These are phyloP conservation scores for Tapirus terrestris DNA, from an alignment of 2,113 vertebrate genomes.

Conservation along the genomic window DNA sequence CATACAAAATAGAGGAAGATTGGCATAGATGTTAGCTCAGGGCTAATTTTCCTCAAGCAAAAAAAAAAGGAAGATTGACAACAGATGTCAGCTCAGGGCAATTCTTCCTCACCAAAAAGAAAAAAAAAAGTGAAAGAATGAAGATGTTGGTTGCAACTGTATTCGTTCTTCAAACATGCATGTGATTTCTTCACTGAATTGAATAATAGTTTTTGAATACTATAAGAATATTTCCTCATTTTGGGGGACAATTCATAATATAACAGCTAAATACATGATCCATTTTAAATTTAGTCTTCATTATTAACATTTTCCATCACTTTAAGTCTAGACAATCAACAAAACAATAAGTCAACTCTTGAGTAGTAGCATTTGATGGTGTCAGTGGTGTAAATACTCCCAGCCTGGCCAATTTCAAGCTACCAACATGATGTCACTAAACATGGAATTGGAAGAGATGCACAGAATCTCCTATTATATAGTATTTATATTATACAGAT, in stretches of 20 bases:
- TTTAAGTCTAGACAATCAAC: not conserved
- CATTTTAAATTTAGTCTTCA: conserved; percentile 19
- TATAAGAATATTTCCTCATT: not conserved
- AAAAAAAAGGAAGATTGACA: too few relatives aligned
- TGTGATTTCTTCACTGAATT: not conserved
- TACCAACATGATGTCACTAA: not conserved
- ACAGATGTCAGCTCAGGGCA: too few relatives aligned
- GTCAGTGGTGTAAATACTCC: not conserved
- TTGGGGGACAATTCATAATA: not conserved
- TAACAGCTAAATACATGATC: not conserved
- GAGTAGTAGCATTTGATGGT: not conserved
- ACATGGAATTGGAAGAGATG: not conserved
- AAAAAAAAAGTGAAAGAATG: not conserved
- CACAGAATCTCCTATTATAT: not conserved
- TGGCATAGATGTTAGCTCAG: too few relatives aligned
- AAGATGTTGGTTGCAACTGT: not conserved
- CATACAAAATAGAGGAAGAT: too few relatives aligned
- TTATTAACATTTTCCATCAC: conserved; percentile 34
- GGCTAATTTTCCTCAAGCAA: too few relatives aligned
- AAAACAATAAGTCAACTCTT: not conserved
- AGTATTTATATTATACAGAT: not conserved
- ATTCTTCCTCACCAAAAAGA: not conserved
- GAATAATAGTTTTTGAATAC: conserved; percentile 44
- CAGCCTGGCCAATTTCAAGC: not conserved
- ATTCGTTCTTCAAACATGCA: conserved; percentile 8